Conservation (phyloP, 2,888 invertebrate genomes). For the Pristionchus arcanus region DNA sequence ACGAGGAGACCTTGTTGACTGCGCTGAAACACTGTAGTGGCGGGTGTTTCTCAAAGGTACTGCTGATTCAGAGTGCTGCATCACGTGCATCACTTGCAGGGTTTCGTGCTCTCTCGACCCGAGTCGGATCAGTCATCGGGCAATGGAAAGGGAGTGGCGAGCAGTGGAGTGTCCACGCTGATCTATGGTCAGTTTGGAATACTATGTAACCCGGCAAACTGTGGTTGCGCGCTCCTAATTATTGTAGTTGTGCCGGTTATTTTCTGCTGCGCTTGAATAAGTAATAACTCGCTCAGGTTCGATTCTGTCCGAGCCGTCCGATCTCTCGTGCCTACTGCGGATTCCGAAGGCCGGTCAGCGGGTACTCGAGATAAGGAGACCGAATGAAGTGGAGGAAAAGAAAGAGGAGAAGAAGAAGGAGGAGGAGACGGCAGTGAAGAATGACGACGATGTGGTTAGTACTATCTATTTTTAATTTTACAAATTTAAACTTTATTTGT, state of each 20-base stretch:
- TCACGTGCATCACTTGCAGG: conserved; percentile 21
- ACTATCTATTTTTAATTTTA: too few relatives aligned
- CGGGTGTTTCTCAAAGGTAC: not conserved
- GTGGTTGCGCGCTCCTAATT: not conserved
- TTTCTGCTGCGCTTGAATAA: not conserved
- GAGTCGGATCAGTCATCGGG: not conserved
- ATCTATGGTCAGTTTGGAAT: conserved; percentile 10
- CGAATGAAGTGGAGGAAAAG: not conserved
- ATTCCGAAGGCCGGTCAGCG: conserved; percentile 17
- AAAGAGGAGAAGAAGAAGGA: not conserved
- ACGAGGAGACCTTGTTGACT: not conserved
- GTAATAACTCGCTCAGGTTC: conserved; percentile 7
- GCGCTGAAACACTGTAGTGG: not conserved
- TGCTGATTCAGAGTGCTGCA: not conserved
- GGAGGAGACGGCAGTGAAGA: not conserved
- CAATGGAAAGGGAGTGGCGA: not conserved
- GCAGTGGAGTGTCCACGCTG: not conserved
- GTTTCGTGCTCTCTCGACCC: conserved; percentile 35
- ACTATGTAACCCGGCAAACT: not conserved
- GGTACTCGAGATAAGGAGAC: conserved; percentile 48
- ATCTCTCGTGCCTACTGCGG: conserved; percentile 21
- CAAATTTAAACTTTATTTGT: too few relatives aligned
- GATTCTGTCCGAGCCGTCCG: conserved; percentile 22
- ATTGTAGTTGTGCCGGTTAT: not conserved
- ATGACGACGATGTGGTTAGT: not conserved